phyloP scores from a whole-genome alignment of 2,888 invertebrate genomes.

The Ctena decussata region DNA sequence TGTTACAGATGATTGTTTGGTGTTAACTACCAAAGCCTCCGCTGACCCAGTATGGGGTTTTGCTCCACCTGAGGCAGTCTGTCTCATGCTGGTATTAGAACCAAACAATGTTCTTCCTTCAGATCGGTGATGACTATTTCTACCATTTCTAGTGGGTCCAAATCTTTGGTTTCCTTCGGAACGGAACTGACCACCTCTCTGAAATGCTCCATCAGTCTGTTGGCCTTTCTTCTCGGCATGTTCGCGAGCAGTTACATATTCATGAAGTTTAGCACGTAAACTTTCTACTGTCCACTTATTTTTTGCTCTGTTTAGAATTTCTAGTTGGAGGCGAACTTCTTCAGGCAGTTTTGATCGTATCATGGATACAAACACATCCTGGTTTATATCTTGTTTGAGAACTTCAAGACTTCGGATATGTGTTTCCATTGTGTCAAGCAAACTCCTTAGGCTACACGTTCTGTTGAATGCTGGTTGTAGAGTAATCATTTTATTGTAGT shows the following conservation, averaged over 20 bases:
- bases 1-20: neutral
- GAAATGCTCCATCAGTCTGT: neutral
- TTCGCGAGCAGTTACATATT: constrained; percentile 19
- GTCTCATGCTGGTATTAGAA: neutral
- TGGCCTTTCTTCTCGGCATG: constrained; percentile 8
- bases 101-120: no score
- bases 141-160: no score
- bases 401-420: constrained; percentile 43
- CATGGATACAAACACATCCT: constrained; percentile 23
- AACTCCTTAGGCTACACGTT: neutral
- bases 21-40: neutral
- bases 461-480: neutral
- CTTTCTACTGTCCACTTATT: constrained; percentile 18
- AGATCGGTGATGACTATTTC: no score
- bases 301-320: constrained; percentile 9
- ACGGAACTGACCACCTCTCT: neutral
- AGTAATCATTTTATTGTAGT: neutral
- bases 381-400: constrained; percentile 13
- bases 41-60: neutral
- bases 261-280: neutral
- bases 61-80: neutral
- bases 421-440: constrained; percentile 8
- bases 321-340: constrained; percentile 8
- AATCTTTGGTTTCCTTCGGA: neutral
- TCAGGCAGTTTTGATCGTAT: constrained; percentile 16